Base-by-base conservation (phyloP, 2,888 invertebrate genomes). In the Xestia xanthographa region DNA sequence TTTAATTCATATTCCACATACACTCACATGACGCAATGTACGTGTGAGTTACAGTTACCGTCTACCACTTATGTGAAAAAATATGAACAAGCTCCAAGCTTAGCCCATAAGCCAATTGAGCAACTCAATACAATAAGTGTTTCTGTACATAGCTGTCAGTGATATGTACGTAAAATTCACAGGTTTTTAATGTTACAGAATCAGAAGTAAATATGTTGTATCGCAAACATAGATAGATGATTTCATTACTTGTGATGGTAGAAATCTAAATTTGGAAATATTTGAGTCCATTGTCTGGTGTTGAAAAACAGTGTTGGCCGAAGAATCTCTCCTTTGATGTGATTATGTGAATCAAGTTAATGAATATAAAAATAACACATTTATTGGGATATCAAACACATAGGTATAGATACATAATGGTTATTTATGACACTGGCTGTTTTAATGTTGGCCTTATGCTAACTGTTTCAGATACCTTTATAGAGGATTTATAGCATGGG, bases 101-200 rank as follows among this genome's bases (percentile, higher is more conserved):
- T 45, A 87, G 89, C 78, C 72, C 72, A 85, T 92, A 91, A 92
- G 86, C 90, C 90, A 89, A 92, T 92, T 92, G 8, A 91, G 87
- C 71, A 62, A 72, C 62, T 53, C 65, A 74, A 72, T 66, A 70
- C 62, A 66, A 85, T 82, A 69, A 69, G 81, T 80, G 65, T 69
- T 70, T 63, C 66, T 41, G 20, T 41, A 43, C 29, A 41, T 20
- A 67, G 2, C 56, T 41, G 50, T 62, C 38, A 65, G n/a, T 38
- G 50, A 58, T 26, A 53, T 45, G n/a, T 41, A 60, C 26, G 34
- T 74, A 41, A 62, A 41, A 8, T 34, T 20, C 45, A 17, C 4
- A 43, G 43, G 17, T 1, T 82, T 82, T 66, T 3, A 60, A 38
- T 50, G 8, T 20, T 29, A 65, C 20, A 22, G 22, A 34, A 38